Evolutionary conservation across 2,888 invertebrate genomes (phyloP), one percentile per base, ranked within the genome.

Genomic region (Tineola bisselliella): DNA sequence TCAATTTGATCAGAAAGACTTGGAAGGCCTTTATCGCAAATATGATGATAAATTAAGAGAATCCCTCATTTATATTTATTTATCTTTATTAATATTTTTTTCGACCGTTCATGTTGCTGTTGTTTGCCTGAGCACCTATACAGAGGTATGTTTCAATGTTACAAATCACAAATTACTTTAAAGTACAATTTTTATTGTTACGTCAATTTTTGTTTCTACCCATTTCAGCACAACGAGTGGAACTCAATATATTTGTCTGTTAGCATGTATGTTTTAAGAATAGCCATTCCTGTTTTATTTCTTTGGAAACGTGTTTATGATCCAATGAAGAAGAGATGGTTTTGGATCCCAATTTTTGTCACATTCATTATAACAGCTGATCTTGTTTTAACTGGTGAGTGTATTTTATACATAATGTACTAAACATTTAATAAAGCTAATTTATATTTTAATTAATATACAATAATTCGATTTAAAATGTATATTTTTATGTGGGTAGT

Each of bases 41-140:
- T 95, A 95, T 71, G 93, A 92, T 66, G 91, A 92, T 67, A 91
- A 94, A 68, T 82, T 95, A 63, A 92, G 92, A 70, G 91, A 93
- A 77, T 93, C 93, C 60, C 92, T 94, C 66, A 90, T 94, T 64
- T 91, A 92, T 64, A 89, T 94, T 62, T 94, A 93, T 77, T 88
- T 94, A 64, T 84, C 92, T 18, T 83, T 94, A 59, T 90, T 93
- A 70, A 81, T 91, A 61, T 71, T 91, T 43, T 89, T 94, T 60
- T 91, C 91, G 48, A 77, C 89, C 3, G 77, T 87, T 1, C 93
- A 94, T 70, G 88, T 90, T 44, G 69, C 88, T 62, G 72, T 90
- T 64, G 87, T 93, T 64, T 69, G 91, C 59, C 69, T 80, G 61
- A 84, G 81, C 66, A 89, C 90, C 8, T 76, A 76, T 63, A 63